A percentile compares a stretch with the other conserved stretches of the same genome.
These are phyloP conservation scores for Sitobion miscanthi DNA, from an alignment of 1,140 invertebrate genomes.

Conservation along the genomic window DNA sequence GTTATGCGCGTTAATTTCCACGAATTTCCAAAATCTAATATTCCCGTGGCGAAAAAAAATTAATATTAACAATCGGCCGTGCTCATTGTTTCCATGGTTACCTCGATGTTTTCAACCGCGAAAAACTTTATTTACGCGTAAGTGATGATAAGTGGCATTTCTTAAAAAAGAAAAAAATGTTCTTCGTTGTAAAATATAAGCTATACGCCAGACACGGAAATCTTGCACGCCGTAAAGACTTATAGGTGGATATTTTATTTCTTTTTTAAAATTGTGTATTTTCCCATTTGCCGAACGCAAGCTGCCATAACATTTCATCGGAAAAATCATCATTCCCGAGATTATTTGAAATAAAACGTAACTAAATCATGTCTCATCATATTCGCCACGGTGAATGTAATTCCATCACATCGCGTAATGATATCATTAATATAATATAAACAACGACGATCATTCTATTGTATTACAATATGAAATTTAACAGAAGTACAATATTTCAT, in stretches of 20 bases:
- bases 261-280: neutral
- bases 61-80: neutral
- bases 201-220: neutral
- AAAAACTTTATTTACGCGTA: neutral
- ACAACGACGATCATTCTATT: neutral
- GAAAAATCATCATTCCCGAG: neutral
- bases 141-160: constrained; percentile 6
- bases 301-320: neutral
- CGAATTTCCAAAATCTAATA: neutral
- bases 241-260: neutral
- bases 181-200: constrained; percentile 3
- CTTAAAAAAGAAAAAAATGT: neutral
- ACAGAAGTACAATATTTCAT: neutral
- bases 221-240: neutral
- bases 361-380: neutral
- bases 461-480: neutral
- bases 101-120: neutral
- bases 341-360: neutral
- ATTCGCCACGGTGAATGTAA: neutral
- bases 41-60: neutral
- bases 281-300: neutral
- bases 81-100: neutral
- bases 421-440: neutral
- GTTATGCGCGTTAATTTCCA: neutral
- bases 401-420: neutral